phyloP scores from a whole-genome alignment of 2,797 vertebrate species.

The Enoplosus armatus region DNA sequence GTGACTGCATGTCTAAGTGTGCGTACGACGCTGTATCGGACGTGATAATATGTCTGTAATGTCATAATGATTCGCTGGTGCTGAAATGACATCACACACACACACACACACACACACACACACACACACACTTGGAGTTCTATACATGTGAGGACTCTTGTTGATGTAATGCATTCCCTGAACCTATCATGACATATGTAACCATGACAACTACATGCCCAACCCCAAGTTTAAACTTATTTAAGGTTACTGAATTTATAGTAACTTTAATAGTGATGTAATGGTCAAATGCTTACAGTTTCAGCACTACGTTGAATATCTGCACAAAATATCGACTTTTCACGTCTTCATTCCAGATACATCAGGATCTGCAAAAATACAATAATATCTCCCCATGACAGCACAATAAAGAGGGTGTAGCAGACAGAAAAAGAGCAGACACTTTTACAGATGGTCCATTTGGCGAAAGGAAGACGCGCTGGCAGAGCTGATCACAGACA shows the following conservation, averaged over 20 bases:
- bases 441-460: not conserved
- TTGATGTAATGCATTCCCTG: not conserved
- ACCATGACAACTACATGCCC: not conserved
- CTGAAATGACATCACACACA: constrained; percentile 9
- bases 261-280: no score
- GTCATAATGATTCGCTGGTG: not conserved
- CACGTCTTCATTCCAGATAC: not conserved
- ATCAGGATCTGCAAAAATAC: not conserved
- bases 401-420: not conserved
- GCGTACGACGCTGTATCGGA: not conserved
- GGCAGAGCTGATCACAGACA: constrained; percentile 36
- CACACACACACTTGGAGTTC: not conserved
- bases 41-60: constrained; percentile 12
- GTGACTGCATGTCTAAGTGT: not conserved
- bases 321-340: not conserved
- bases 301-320: no score
- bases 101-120: not conserved
- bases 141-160: not conserved
- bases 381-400: not conserved
- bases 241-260: no score
- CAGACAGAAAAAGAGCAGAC: constrained; percentile 34
- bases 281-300: no score
- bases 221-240: not conserved
- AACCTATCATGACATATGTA: not conserved
- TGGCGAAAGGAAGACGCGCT: constrained; percentile 29